phyloP scores from a whole-genome alignment of 2,888 invertebrate genomes.

The Brachyptera risi region DNA sequence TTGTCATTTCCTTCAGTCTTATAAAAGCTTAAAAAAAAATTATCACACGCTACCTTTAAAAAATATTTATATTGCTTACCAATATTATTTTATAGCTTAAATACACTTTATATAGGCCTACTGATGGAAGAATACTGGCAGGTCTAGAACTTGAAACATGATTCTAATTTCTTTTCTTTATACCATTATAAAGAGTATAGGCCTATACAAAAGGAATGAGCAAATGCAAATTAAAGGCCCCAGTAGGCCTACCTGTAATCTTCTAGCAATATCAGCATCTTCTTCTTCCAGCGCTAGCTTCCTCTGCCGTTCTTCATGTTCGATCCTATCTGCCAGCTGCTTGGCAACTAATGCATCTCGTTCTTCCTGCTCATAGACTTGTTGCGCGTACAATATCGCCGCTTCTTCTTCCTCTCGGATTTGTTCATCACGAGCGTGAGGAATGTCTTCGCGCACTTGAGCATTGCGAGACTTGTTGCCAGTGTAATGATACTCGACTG shows the following conservation, averaged over 20 bases:
- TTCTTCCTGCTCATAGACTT: conserved; percentile 49
- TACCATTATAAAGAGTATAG: too few species aligned
- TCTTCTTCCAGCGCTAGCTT: conserved; percentile 34
- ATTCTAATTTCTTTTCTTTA: too few species aligned
- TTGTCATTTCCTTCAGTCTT: too few species aligned
- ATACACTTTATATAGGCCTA: too few species aligned
- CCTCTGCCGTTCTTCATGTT: conserved; percentile 52
- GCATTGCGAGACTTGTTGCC: conserved; percentile 72
- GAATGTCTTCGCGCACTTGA: conserved; percentile 72
- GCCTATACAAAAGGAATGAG: not conserved
- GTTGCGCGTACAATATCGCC: conserved; percentile 35
- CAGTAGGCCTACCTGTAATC: conserved; percentile 36
- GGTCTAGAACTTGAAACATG: too few species aligned
- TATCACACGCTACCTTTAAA: too few species aligned
- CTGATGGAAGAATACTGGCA: too few species aligned
- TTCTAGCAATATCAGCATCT: conserved; percentile 30
- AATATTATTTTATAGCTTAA: too few species aligned
- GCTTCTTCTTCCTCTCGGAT: conserved; percentile 49
- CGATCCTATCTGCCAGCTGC: conserved; percentile 61
- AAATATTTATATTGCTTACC: too few species aligned
- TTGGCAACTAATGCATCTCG: conserved; percentile 63
- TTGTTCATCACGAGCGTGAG: conserved; percentile 70
- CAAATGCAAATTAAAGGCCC: not conserved
- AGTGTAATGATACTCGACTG: conserved; percentile 70
- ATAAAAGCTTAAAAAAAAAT: too few species aligned